These are phyloP conservation scores for Eupeodes latifasciatus DNA, from an alignment of 2,888 invertebrate genomes.

Conservation along the genomic window DNA sequence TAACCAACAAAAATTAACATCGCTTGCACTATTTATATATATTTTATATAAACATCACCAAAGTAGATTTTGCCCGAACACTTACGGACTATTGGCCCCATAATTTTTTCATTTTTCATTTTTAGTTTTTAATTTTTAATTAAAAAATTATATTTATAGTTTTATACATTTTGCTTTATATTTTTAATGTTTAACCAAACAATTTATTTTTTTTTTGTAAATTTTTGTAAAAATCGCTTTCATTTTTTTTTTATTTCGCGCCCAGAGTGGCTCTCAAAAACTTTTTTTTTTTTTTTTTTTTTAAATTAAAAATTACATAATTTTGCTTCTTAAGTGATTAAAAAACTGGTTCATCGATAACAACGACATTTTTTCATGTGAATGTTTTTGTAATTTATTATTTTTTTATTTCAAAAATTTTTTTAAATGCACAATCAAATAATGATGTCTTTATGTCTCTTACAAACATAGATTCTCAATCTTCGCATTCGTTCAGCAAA, in stretches of 20 bases:
- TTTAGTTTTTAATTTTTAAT: conserved; percentile 60
- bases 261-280: conserved; percentile 60
- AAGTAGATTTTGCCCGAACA: conserved; percentile 84
- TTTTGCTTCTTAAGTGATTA: conserved; percentile 76
- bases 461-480: conserved; percentile 74
- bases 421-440: conserved; percentile 73
- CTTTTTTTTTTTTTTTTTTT: conserved; percentile 51
- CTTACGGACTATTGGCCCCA: conserved; percentile 85
- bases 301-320: conserved; percentile 62
- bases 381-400: conserved; percentile 61
- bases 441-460: conserved; percentile 73
- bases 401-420: conserved; percentile 42
- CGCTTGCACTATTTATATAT: conserved; percentile 73
- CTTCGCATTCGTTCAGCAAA: conserved; percentile 76
- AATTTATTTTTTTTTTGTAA: conserved; percentile 62
- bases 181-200: conserved; percentile 63
- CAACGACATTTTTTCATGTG: conserved; percentile 65
- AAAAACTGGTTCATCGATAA: conserved; percentile 69
- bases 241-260: conserved; percentile 52
- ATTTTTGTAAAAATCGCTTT: conserved; percentile 63
- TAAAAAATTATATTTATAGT: conserved; percentile 69
- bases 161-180: conserved; percentile 65
- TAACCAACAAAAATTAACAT: conserved; percentile 77
- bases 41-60: conserved; percentile 80
- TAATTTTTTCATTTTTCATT: conserved; percentile 76